phyloP scores from a whole-genome alignment of 2,113 vertebrate species.

The Hippocampus comes region DNA sequence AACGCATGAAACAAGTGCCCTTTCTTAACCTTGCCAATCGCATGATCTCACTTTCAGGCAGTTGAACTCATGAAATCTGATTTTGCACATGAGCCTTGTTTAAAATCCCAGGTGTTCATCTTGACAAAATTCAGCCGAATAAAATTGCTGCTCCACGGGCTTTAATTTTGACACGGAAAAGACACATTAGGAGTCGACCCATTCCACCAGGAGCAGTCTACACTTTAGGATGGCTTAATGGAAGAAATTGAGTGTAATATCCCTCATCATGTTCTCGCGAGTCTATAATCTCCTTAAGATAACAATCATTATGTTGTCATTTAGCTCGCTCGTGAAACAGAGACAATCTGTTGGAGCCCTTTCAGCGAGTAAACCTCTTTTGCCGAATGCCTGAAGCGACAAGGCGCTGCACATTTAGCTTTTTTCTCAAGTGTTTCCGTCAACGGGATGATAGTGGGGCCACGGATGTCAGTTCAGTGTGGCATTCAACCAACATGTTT shows the following conservation, averaged over 20 bases:
- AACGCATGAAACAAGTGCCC: not conserved
- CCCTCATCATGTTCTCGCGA: slow-evolving; percentile 3
- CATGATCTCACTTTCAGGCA: not conserved
- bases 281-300: slow-evolving; percentile 10
- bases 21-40: not conserved
- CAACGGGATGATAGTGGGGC: not conserved
- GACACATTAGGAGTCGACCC: not conserved
- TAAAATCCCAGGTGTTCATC: not conserved
- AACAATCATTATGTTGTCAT: slow-evolving; percentile 12
- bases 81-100: not conserved
- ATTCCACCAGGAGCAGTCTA: not conserved
- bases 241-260: not conserved
- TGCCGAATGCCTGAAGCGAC: not conserved
- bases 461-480: not conserved
- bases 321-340: not conserved
- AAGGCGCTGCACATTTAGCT: not conserved
- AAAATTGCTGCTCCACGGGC: not conserved
- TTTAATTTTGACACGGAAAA: not conserved
- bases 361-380: not conserved
- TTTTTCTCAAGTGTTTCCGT: not conserved
- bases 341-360: not conserved
- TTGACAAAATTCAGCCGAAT: not conserved
- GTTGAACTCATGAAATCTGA: not conserved
- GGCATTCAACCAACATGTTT: not conserved
- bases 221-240: not conserved